phyloP scores from a whole-genome alignment of 2,113 vertebrate species.

The Corynorhinus townsendii region DNA sequence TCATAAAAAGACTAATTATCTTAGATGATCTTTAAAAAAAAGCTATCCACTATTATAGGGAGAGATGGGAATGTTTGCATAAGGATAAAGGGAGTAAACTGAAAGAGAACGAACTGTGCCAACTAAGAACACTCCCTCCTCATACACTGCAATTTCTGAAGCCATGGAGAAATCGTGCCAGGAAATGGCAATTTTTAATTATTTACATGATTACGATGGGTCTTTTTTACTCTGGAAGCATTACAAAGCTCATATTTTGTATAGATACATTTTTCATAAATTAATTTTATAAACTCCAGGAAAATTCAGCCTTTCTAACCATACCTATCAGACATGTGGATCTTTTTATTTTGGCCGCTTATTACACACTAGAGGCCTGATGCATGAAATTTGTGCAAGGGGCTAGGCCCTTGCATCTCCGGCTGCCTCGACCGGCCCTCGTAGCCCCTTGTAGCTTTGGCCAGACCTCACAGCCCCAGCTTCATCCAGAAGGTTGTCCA shows the following conservation, averaged over 20 bases:
- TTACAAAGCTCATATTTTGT: constrained; percentile 22
- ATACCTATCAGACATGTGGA: constrained; percentile 19
- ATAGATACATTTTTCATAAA: neutral
- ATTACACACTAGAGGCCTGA: neutral
- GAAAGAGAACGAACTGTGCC: neutral
- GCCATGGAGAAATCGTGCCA: neutral
- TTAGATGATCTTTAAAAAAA: neutral
- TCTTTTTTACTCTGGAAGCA: constrained; percentile 24
- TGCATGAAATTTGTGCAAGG: no score
- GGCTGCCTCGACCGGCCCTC: no score
- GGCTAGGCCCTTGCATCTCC: no score
- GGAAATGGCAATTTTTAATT: neutral
- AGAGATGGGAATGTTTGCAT: neutral
- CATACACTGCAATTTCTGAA: neutral
- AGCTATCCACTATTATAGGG: neutral
- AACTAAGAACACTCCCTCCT: neutral
- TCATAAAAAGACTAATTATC: neutral
- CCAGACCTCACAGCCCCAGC: no score
- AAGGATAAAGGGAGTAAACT: neutral
- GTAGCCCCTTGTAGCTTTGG: no score
- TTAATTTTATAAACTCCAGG: constrained; percentile 12
- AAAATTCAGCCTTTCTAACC: constrained; percentile 24
- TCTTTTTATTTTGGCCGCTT: constrained; percentile 16
- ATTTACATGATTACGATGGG: neutral
- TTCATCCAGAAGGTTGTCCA: no score